Percentiles rank a stretch among this genome's conserved stretches.
phyloP scores from a whole-genome alignment of 2,797 vertebrate species.

The Oreochromis mossambicus region DNA sequence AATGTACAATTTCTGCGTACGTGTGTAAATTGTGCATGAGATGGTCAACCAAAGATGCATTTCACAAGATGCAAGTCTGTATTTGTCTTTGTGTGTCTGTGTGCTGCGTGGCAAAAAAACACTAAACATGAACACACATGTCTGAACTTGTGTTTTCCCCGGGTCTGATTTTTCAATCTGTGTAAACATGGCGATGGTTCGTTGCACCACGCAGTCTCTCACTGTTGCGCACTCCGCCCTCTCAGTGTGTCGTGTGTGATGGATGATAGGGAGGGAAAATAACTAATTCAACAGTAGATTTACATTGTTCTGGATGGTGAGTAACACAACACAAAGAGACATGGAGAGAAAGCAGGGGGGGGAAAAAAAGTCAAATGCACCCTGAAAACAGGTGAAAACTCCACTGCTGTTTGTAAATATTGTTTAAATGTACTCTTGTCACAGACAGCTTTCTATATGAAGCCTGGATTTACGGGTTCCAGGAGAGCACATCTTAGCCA shows the following conservation, averaged over 20 bases:
- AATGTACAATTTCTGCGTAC: neutral
- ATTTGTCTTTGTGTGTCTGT: neutral
- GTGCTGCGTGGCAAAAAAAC: neutral
- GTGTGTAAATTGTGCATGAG: neutral
- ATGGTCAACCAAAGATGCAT: neutral
- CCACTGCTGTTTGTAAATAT: neutral
- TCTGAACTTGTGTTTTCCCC: slow-evolving; percentile 6
- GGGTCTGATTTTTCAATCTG: slow-evolving; percentile 56
- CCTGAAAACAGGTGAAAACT: neutral
- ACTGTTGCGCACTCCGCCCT: slow-evolving; percentile 6
- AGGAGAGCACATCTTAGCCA: neutral
- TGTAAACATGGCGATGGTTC: slow-evolving; percentile 40
- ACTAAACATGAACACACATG: neutral
- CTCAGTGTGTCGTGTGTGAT: slow-evolving; percentile 37
- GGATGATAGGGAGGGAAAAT: slow-evolving; percentile 44
- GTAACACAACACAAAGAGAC: neutral
- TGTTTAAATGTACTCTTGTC: neutral
- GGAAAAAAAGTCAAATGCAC: accelerated
- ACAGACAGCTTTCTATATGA: neutral
- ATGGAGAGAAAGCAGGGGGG: neutral
- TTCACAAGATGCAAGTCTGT: neutral
- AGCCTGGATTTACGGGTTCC: neutral
- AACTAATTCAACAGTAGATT: slow-evolving; percentile 59
- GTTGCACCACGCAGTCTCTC: slow-evolving; percentile 11
- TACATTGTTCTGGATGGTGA: slow-evolving; percentile 53